Base-by-base conservation (phyloP, 2,113 vertebrate species). In the Campylomormyrus tamandua region DNA sequence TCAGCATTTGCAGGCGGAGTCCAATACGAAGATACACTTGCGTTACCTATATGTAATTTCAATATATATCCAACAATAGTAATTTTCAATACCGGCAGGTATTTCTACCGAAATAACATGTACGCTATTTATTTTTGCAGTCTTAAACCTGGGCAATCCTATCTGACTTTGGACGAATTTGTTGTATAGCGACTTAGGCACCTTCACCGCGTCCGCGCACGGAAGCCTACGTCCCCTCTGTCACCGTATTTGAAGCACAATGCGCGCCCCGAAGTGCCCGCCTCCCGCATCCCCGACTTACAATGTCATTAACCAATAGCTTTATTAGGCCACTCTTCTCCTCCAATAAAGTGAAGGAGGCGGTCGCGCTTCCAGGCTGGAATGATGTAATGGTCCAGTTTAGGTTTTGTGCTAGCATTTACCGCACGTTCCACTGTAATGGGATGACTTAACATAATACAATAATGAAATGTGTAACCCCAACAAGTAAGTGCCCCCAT, bases 311-410 rank as follows among this genome's bases (percentile, higher is more conserved):
- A 88, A 89, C 93, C 91, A 93, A 93, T 93, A 88, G 88, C 10
- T 42, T 39, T 8, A 31, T 15, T 9, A 80, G 66, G 70, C 49
- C 49, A 87, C 80, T 45, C 58, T 1, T n/a, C 58, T 91, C 87
- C 19, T 90, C 91, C 93, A 93, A 92, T 93, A 15, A 77, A n/a
- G 58, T 84, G 42, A 0, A 19, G 86, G 89, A 87, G 85, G 89
- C 77, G 91, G 66, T 91, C 89, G 87, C 74, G 58, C 83, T 45
- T 80, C 84, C 88, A 74, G 84, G 46, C 9, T 74, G 52, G 90
- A 88, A 91, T 93, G 93, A 93, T 92, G 93, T 92, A 92, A 93
- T 93, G 93, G 90, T 91, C 89, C 58, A 92, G 85, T 91, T 91
- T 89, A 88, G 90, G 62, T 84, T 48, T 15, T 90, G 62, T 77